phyloP scores from a whole-genome alignment of 1,140 invertebrate species.

The Drosophila bifasciata region DNA sequence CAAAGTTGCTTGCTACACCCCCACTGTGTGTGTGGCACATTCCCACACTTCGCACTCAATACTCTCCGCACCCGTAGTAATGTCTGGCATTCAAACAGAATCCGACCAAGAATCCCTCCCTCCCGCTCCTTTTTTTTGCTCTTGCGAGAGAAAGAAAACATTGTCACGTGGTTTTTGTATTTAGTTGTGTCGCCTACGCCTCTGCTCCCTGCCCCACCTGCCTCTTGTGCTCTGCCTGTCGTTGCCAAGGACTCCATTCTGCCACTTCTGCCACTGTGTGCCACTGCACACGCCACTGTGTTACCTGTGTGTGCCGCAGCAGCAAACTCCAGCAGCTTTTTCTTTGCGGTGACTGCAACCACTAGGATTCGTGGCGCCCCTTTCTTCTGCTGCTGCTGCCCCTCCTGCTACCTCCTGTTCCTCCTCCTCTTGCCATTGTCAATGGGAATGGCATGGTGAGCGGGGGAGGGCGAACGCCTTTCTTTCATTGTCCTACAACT shows the following conservation, averaged over 20 bases:
- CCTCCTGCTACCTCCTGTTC: no score
- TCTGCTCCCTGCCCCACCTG: constrained; percentile 17
- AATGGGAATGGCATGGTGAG: no score
- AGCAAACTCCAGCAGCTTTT: constrained; percentile 34
- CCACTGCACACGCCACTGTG: constrained; percentile 6
- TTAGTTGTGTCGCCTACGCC: constrained; percentile 47
- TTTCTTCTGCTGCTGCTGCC: neutral
- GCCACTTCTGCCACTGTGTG: no score
- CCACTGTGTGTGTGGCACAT: no score
- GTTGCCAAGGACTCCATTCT: constrained; percentile 5
- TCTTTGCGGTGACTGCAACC: constrained; percentile 56
- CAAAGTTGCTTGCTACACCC: constrained; percentile 21
- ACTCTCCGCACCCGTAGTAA: no score
- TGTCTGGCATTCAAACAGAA: no score
- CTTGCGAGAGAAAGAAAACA: constrained; percentile 46
- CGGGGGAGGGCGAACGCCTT: constrained; percentile 3
- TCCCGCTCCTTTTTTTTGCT: constrained; percentile 4
- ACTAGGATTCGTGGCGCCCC: constrained; percentile 4
- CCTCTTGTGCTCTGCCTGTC: constrained; percentile 3
- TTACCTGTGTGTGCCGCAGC: constrained; percentile 14
- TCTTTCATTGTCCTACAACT: constrained; percentile 35
- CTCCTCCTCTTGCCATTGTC: constrained; percentile 21
- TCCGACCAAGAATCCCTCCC: constrained; percentile 13
- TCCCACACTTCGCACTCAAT: no score
- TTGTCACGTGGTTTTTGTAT: constrained; percentile 81